phyloP scores from a whole-genome alignment of 2,888 invertebrate genomes.

The Dicyrtomina minuta region DNA sequence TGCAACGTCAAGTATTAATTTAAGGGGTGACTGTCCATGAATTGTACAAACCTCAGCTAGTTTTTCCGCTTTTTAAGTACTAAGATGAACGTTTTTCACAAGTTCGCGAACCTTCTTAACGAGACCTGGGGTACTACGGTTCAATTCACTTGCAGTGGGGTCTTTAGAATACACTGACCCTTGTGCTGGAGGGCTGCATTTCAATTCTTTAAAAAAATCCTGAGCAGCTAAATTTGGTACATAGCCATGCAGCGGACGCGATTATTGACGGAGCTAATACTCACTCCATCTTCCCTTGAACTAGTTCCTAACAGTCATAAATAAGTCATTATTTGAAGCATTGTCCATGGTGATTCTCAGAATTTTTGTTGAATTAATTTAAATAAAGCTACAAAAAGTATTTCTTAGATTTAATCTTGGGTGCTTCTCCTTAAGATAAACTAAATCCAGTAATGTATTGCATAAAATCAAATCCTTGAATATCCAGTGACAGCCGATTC shows the following conservation, averaged over 20 bases:
- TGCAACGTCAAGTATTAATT: neutral
- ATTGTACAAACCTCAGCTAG: neutral
- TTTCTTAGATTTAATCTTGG: neutral
- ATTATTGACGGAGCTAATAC: neutral
- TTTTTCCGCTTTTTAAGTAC: neutral
- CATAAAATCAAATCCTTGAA: neutral
- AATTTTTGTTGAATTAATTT: neutral
- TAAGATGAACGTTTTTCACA: neutral
- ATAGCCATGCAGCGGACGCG: neutral
- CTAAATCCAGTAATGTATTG: neutral
- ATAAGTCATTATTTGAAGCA: neutral
- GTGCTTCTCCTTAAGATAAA: neutral
- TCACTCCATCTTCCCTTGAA: slow-evolving; percentile 1
- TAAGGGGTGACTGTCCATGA: neutral
- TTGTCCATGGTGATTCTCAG: neutral
- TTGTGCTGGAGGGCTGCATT: neutral
- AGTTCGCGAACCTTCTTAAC: neutral
- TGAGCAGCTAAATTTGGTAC: slow-evolving; percentile 6
- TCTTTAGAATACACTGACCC: neutral
- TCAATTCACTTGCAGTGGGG: neutral
- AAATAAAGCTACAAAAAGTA: neutral
- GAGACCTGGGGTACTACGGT: neutral
- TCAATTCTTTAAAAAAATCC: neutral
- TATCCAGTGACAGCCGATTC: neutral
- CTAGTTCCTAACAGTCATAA: neutral